Evolutionary conservation across 2,797 vertebrate genomes (phyloP), one percentile per base, ranked within the genome.

Genomic region (Sebastes ruberrimus): DNA sequence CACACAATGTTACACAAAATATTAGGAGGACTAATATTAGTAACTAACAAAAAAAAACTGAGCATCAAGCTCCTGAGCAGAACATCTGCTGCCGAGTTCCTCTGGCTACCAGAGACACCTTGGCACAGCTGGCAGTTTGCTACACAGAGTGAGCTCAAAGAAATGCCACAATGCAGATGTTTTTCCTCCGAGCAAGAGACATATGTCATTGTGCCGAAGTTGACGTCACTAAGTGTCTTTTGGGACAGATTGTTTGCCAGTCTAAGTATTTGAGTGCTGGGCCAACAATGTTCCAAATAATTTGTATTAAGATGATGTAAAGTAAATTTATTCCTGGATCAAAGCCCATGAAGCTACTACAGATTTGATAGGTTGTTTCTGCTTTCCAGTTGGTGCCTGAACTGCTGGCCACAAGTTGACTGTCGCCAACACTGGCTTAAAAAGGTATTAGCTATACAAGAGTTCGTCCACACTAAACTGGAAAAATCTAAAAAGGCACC

Each of bases 141-240:
- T 84, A 10, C 66, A 82, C 72, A 9, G n/a, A 63, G 38, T 22
- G 72, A 85, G 42, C 82, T 80, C 71, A 75, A 85, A 85, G 74
- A 82, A 71, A 74, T 62, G 74, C 78, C 66, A 86, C 22, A 61
- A 66, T 84, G 74, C 90, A 88, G 85, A 81, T 85, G 89, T 84
- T 90, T 90, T 80, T 83, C 74, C 71, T 85, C 77, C 49, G 65
- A 78, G 80, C 71, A 56, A 82, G 75, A 85, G 63, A 62, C 32
- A 55, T 16, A 52, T 88, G 84, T 86, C 75, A 87, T 52, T 76
- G 46, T 60, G 53, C 22, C 52, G 63, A 82, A 27, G 27, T 25
- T 86, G 83, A 86, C 28, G 6, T 91, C 82, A 80, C 53, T 71
- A 30, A 59, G 23, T 87, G 80, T 83, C 69, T 81, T 71, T 80